Evolutionary conservation across 2,797 vertebrate species (phyloP).

Genomic region (Lacerta bilineata): DNA sequence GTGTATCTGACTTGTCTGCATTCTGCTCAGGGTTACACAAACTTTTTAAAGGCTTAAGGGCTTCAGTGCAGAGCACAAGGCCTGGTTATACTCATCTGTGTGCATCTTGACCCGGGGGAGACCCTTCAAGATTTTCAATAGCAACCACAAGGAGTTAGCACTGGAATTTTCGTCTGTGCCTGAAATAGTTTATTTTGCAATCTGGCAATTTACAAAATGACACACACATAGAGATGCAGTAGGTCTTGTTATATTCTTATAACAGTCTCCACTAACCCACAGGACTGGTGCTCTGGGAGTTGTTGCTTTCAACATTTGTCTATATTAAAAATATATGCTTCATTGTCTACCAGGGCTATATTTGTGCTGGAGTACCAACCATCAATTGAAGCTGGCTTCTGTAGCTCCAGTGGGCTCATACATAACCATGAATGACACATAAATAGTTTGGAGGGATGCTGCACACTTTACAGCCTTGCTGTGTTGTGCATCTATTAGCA

Average conservation of each 20-base stretch:
- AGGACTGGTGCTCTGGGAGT: background rate
- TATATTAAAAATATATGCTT: background rate
- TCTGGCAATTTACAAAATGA: constrained; percentile 5
- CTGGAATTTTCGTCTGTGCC: background rate
- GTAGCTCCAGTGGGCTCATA: background rate
- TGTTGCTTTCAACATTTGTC: background rate
- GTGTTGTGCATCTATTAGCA: background rate
- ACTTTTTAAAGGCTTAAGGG: constrained; percentile 37
- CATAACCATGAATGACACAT: background rate
- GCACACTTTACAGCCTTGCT: background rate
- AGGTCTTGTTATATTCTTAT: no score
- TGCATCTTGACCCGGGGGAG: constrained; percentile 15
- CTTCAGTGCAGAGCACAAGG: background rate
- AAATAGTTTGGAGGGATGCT: background rate
- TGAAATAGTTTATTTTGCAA: constrained; percentile 6
- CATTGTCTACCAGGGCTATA: background rate
- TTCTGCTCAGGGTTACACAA: constrained; percentile 33
- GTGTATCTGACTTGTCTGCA: background rate
- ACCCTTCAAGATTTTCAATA: background rate
- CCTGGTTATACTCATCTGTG: constrained; percentile 3
- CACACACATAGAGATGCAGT: background rate
- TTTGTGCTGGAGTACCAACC: background rate
- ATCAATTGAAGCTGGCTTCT: background rate
- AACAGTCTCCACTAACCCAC: background rate
- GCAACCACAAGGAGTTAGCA: background rate